A percentile compares a stretch with the other conserved stretches of the same genome.
Evolutionary conservation across 2,797 vertebrate genomes (phyloP).

Genomic region (Macropodus opercularis): DNA sequence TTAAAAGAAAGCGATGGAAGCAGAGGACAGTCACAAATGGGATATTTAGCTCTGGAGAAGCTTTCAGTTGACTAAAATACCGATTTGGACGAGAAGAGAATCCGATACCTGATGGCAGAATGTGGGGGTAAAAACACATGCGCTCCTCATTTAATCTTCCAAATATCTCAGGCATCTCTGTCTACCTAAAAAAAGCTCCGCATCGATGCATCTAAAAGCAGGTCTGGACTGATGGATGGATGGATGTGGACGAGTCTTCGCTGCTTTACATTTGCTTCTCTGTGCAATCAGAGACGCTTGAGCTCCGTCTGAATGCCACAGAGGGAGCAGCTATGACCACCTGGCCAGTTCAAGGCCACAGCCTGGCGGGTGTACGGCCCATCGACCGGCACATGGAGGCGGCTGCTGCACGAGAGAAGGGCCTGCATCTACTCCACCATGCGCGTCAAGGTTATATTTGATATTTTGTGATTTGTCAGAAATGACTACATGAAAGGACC

Average conservation of each 20-base stretch:
- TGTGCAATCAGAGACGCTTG: slow-evolving; percentile 43
- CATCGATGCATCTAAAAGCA: slow-evolving; percentile 14
- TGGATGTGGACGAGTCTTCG: slow-evolving; percentile 3
- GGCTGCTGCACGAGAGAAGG: slow-evolving; percentile 47
- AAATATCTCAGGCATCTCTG: slow-evolving; percentile 12
- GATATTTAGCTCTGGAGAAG: slow-evolving; percentile 39
- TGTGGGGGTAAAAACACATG: slow-evolving; percentile 3
- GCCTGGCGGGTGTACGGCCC: slow-evolving; percentile 22
- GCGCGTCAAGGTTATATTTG: no score
- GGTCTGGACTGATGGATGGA: slow-evolving; percentile 26
- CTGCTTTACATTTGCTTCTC: slow-evolving; percentile 9
- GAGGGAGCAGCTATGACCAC: slow-evolving; percentile 61
- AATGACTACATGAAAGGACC: neutral
- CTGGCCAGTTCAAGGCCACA: slow-evolving; percentile 68
- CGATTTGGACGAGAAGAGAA: slow-evolving; percentile 1
- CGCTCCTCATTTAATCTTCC: slow-evolving; percentile 2
- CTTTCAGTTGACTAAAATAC: slow-evolving; percentile 55
- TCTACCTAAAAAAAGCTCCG: neutral
- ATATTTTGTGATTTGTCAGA: no score
- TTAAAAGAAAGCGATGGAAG: slow-evolving; percentile 40
- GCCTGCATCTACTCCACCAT: slow-evolving; percentile 8
- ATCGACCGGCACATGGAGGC: slow-evolving; percentile 57
- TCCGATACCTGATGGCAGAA: slow-evolving; percentile 24
- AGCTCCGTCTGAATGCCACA: slow-evolving; percentile 43
- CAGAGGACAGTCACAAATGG: slow-evolving; percentile 33